Evolutionary conservation across 2,113 vertebrate species (phyloP).

Genomic region (Capricornis sumatraensis): DNA sequence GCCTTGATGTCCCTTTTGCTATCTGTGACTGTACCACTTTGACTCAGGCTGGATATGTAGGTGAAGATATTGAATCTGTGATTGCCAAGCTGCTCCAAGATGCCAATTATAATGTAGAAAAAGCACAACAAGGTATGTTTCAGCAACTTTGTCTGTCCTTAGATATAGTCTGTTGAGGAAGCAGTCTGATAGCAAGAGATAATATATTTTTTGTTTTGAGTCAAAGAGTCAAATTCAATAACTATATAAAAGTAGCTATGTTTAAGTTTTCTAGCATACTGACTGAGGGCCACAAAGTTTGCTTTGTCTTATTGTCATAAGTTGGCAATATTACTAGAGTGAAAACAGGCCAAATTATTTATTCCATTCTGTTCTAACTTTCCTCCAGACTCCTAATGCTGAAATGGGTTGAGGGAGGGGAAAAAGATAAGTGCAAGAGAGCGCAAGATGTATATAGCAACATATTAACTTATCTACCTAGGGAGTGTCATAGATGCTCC

Average conservation of each 20-base stretch:
- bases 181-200: neutral
- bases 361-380: neutral
- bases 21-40: slow-evolving; percentile 98
- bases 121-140: slow-evolving; percentile 95
- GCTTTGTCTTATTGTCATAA: slow-evolving; percentile 8
- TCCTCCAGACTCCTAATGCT: neutral
- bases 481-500: neutral
- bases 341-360: neutral
- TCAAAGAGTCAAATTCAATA: slow-evolving; percentile 31
- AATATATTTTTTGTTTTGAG: slow-evolving; percentile 35
- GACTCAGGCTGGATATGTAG: slow-evolving; percentile 97
- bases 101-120: slow-evolving; percentile 97
- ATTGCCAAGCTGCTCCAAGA: slow-evolving; percentile 97
- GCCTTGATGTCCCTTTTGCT: slow-evolving; percentile 96
- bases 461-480: neutral
- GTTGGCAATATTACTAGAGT: neutral
- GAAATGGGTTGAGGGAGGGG: neutral
- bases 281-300: neutral
- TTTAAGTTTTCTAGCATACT: neutral
- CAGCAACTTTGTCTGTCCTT: neutral
- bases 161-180: neutral
- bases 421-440: neutral
- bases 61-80: slow-evolving; percentile 97
- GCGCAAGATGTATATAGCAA: neutral
- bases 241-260: neutral